Percentiles rank a stretch among this genome's conserved stretches.
These are phyloP conservation scores for Verasper variegatus DNA, from an alignment of 2,113 vertebrate species.

Conservation along the genomic window DNA sequence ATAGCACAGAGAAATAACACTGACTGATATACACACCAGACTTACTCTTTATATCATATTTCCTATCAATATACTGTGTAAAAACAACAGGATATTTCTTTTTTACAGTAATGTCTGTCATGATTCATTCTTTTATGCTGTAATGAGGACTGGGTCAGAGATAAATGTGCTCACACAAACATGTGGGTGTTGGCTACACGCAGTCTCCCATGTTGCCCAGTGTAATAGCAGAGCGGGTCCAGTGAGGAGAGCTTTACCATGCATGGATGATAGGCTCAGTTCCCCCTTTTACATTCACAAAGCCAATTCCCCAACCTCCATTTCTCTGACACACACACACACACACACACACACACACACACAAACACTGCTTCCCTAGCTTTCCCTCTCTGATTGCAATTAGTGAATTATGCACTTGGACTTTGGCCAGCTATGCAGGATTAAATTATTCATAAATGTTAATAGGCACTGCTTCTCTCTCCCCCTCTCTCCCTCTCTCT, in stretches of 20 bases:
- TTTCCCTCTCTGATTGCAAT: conserved; percentile 80
- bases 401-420: conserved; percentile 83
- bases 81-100: neutral
- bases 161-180: conserved; percentile 9
- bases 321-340: conserved; percentile 38
- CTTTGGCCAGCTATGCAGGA: conserved; percentile 76
- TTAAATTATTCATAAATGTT: conserved; percentile 84
- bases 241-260: conserved; percentile 50
- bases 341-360: conserved; percentile 42
- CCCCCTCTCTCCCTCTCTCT: conserved; percentile 10
- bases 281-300: conserved; percentile 52
- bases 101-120: neutral
- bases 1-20: neutral
- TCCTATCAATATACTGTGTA: neutral
- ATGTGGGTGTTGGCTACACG: neutral
- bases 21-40: neutral
- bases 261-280: conserved; percentile 53
- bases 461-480: conserved; percentile 64
- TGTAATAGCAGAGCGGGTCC: conserved; percentile 55
- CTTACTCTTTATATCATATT: neutral
- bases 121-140: neutral
- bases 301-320: conserved; percentile 56
- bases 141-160: conserved; percentile 11
- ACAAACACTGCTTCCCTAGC: conserved; percentile 53
- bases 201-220: conserved; percentile 13